Evolutionary conservation across 2,113 vertebrate species (phyloP).

Genomic region (Todiramphus chloris): DNA sequence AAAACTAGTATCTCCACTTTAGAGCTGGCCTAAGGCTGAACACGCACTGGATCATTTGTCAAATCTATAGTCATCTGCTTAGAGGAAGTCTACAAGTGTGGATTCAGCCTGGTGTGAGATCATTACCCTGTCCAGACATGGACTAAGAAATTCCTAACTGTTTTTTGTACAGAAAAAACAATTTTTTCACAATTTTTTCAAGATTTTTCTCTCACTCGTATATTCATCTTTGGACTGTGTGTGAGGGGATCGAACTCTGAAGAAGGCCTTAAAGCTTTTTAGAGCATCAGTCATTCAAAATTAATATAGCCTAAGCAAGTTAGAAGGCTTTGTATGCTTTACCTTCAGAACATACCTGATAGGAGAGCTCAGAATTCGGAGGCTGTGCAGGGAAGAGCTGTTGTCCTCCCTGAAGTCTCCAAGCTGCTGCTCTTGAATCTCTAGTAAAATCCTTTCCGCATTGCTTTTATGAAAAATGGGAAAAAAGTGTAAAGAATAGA

Average conservation of each 20-base stretch:
- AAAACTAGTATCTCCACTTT: neutral
- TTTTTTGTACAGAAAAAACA: neutral
- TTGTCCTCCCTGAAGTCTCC: neutral
- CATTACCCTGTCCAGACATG: neutral
- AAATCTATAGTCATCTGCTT: too few species aligned
- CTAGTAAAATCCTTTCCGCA: neutral
- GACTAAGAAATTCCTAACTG: neutral
- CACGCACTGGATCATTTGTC: neutral
- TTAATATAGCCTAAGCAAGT: neutral
- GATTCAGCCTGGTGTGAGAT: neutral
- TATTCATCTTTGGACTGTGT: neutral
- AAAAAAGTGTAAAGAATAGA: neutral
- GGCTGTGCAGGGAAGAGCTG: neutral
- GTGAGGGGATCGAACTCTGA: neutral
- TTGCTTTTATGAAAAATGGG: neutral
- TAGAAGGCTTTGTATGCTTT: neutral
- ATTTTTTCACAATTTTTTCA: neutral
- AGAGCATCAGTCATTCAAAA: neutral
- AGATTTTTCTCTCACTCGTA: neutral
- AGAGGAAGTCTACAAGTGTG: neutral
- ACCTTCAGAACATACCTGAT: rapidly evolving
- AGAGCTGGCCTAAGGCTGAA: neutral
- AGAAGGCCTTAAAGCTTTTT: neutral
- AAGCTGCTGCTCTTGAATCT: neutral
- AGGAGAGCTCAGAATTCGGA: neutral